These are phyloP conservation scores for Cynopterus sphinx DNA, from an alignment of 2,797 vertebrate species.

Conservation along the genomic window DNA sequence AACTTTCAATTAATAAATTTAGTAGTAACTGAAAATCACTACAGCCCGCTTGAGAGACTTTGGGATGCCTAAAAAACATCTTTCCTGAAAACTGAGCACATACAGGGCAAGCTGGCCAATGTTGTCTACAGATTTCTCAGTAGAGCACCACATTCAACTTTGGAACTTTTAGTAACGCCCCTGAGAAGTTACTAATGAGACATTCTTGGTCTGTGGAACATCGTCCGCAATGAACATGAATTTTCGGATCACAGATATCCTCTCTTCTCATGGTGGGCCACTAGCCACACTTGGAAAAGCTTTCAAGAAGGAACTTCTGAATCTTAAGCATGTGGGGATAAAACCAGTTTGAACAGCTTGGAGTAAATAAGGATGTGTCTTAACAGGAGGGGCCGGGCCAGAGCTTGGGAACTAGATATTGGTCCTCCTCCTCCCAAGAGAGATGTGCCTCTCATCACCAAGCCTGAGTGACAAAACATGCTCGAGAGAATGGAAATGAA, in stretches of 20 bases:
- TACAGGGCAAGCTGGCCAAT: not conserved
- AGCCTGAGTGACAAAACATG: not conserved
- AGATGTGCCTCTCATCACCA: not conserved
- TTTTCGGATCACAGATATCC: not conserved
- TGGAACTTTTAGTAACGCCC: not conserved
- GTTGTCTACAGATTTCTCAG: not conserved
- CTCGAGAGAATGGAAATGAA: not conserved
- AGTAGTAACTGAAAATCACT: constrained; percentile 44
- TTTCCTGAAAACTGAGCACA: constrained; percentile 5
- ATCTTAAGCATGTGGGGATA: not conserved
- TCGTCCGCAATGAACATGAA: not conserved
- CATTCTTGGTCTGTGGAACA: not conserved
- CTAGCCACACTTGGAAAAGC: not conserved
- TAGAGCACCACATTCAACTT: not conserved
- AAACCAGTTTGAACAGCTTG: not conserved
- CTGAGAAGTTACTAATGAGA: not conserved
- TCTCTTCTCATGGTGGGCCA: not conserved
- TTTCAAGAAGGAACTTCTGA: not conserved
- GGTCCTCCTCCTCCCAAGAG: not conserved
- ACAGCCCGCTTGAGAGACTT: constrained; percentile 42
- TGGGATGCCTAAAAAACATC: not conserved
- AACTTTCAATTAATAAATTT: constrained; percentile 57
- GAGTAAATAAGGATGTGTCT: not conserved
- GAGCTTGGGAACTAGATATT: not conserved
- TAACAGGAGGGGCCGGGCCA: not conserved